Base-by-base conservation (phyloP, 1,140 invertebrate genomes). In the Saccostrea echinata region DNA sequence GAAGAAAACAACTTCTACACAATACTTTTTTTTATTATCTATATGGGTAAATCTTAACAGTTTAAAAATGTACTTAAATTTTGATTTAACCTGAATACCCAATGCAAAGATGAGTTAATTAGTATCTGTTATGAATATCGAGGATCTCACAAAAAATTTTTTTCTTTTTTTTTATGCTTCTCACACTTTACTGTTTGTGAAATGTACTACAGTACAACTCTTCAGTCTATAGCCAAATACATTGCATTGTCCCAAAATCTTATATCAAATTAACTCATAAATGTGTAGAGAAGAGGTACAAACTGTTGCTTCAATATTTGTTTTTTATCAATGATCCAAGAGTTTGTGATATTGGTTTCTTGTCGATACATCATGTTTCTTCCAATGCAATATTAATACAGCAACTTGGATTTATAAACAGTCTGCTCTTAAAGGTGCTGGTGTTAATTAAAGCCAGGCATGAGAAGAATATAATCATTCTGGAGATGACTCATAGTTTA, bases 291-390 rank as follows among this genome's bases (percentile, higher is more conserved):
- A 11, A 30, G 9, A 33, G 16, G 27, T 33, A 76, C 27, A 30
- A 16, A 76, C 16, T 76, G 68, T 76, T 76, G 8, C 68, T 76
- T 76, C 27, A 61, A 61, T 71, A 27, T 71, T 27, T 71, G 64
- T 71, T 71, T 71, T 21, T 61, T 6, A 61, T 21, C 16, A 61
- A 21, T 76, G 68, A 76, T 76, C 68, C 68, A 76, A 76, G 68
- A 76, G 18, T 76, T 76, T 76, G 68, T 76, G 68, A 76, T 76
- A 76, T 30, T 76, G 68, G 68, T 11, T 64, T 30, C 30, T 30
- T 61, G 55, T 61, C 18, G 21, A 61, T 61, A 21, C 55, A 61
- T 33, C 68, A 30, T 76, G 1, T 76, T 76, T 76, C 27, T 76
- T 76, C 11, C 68, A 76, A 1, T 13, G 13, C 24, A 33, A 33